These are phyloP conservation scores for Heliangelus exortis DNA, from an alignment of 2,797 vertebrate species.

Conservation along the genomic window DNA sequence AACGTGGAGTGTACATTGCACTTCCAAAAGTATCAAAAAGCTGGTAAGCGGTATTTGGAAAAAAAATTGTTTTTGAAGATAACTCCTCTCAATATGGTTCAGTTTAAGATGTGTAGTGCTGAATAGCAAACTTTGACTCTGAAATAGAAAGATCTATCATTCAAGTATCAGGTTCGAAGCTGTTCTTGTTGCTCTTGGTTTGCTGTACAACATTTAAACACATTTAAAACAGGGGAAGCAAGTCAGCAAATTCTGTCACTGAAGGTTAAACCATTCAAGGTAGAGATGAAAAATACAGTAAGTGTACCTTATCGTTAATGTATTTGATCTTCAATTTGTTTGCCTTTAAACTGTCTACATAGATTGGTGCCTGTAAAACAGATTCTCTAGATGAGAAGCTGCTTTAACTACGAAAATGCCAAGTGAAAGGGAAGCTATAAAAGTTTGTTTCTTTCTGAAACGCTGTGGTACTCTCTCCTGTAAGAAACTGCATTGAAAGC, in stretches of 20 bases:
- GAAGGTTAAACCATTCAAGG: background rate
- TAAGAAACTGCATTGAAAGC: background rate
- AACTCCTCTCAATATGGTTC: no score
- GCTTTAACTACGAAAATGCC: background rate
- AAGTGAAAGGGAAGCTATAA: background rate
- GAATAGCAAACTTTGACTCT: background rate
- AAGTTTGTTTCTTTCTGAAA: background rate
- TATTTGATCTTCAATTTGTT: background rate
- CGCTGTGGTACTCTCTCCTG: background rate
- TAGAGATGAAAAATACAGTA: background rate
- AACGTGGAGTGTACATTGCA: background rate
- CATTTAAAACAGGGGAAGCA: background rate
- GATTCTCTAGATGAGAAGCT: background rate
- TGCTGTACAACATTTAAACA: background rate
- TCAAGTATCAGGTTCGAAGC: background rate
- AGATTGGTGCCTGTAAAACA: background rate
- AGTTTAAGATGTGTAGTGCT: background rate
- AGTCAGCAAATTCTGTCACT: background rate
- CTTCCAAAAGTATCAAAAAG: background rate
- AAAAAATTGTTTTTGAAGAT: background rate
- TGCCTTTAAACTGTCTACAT: background rate
- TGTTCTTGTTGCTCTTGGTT: background rate
- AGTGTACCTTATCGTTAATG: background rate
- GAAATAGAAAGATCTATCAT: background rate
- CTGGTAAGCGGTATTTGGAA: background rate